phyloP scores from a whole-genome alignment of 1,140 invertebrate genomes.

The Cotesia typhae region DNA sequence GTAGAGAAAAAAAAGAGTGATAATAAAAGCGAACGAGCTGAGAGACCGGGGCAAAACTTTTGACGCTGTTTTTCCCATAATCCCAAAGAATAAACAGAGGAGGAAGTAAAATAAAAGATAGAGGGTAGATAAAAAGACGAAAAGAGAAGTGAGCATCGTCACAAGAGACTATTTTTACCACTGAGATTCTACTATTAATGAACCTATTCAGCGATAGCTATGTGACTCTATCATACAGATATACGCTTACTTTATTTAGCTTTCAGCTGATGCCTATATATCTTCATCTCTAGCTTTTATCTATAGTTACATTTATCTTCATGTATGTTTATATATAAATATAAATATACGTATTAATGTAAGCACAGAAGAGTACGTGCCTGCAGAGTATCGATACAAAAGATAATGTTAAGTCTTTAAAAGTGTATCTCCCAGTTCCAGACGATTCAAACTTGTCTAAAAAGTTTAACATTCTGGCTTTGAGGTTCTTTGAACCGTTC shows the following conservation, averaged over 20 bases:
- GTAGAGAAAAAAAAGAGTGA: too few relatives aligned
- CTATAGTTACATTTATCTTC: too few relatives aligned
- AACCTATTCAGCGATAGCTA: slow-evolving; percentile 36
- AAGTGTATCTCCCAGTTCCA: slow-evolving; percentile 5
- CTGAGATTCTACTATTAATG: slow-evolving; percentile 33
- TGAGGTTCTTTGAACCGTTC: not conserved
- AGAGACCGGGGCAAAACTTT: not conserved
- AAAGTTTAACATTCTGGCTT: slow-evolving; percentile 8
- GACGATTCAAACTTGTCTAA: not conserved
- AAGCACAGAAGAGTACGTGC: too few relatives aligned
- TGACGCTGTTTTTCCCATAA: not conserved
- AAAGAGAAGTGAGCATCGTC: slow-evolving; percentile 36
- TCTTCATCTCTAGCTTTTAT: not conserved
- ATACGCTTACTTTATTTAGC: slow-evolving; percentile 22
- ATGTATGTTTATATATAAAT: too few relatives aligned
- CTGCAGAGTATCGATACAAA: not conserved
- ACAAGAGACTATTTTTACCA: slow-evolving; percentile 17
- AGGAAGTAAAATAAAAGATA: slow-evolving; percentile 12
- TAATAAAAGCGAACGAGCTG: not conserved
- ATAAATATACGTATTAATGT: too few relatives aligned
- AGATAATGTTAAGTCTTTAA: slow-evolving; percentile 6
- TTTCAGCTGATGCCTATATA: not conserved
- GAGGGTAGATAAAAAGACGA: slow-evolving; percentile 4
- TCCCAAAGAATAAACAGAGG: slow-evolving; percentile 8
- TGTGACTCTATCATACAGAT: slow-evolving; percentile 26